Conservation (phyloP, 2,113 vertebrate species). For the Pampusana beccarii region DNA sequence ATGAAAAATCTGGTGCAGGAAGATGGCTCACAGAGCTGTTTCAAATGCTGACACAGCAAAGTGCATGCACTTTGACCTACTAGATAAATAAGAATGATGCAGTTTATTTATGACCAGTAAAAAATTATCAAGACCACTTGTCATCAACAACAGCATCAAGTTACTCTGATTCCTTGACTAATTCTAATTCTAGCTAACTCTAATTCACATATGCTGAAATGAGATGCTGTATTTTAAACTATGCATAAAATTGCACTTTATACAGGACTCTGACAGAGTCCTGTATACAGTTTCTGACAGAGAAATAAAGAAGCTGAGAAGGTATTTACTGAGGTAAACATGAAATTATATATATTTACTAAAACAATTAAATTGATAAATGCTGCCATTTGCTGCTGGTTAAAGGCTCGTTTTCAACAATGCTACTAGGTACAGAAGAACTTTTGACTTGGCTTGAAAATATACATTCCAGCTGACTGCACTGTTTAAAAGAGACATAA, state of each 20-base stretch:
- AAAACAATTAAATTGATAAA: slow-evolving; percentile 29
- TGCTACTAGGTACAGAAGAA: slow-evolving; percentile 4
- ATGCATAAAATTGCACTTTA: neutral
- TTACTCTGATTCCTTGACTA: neutral
- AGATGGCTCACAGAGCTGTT: neutral
- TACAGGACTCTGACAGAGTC: neutral
- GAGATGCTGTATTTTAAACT: neutral
- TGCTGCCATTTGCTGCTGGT: slow-evolving; percentile 10
- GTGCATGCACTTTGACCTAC: neutral
- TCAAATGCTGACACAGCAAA: neutral
- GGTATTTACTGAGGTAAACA: slow-evolving; percentile 4
- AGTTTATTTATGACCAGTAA: neutral
- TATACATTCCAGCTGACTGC: neutral
- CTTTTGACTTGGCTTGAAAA: slow-evolving; percentile 19
- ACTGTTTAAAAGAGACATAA: neutral
- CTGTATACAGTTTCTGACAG: slow-evolving; percentile 26
- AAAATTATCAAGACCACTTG: neutral
- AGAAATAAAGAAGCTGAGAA: slow-evolving; percentile 9
- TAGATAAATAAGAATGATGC: neutral
- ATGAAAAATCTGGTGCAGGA: neutral
- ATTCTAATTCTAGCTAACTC: neutral
- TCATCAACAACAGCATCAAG: neutral
- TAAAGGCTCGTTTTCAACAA: slow-evolving; percentile 38
- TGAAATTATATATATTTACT: slow-evolving; percentile 9
- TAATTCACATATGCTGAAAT: neutral